Evolutionary conservation across 2,113 vertebrate species (phyloP), one percentile per base, ranked within the genome.

Genomic region (Oceanites oceanicus): DNA sequence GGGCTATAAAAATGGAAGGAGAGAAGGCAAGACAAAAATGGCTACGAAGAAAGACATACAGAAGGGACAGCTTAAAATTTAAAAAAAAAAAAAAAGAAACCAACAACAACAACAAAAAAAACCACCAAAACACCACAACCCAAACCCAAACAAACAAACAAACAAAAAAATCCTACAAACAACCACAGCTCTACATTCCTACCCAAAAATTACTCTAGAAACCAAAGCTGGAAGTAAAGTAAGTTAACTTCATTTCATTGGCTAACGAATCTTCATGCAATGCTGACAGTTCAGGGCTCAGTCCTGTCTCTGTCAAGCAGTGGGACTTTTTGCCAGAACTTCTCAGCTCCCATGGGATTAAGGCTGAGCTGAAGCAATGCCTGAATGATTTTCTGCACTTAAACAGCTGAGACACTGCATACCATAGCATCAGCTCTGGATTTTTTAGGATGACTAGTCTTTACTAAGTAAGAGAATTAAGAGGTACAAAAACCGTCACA

Each of bases 31-130:
- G 29, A 52, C 34, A 67, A 66, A 86, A 75, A 71, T 26, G 15
- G 13, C 7, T 59, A 62, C 45, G 23, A 22, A 84, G 25, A 55
- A 7, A 61, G 59, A 23, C 36, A 63, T 40, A 34, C 30, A 71
- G 21, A 88, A 88, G 1, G 5, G 27, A 56, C 1, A 0, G 0
- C 5, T 66, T 40, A 77, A 65, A 62, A 74, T 25, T 44, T 13
- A 23, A 9, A 3, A 44, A 14, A 6, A 36, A 9, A 55, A 12
- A 20, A 6, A 36, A 13, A 26, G 5, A 34, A 45, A 11, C 7
- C 38, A 38, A 38, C 38, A 38, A 38, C n/a, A 38, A 38, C 38
- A 38, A 38, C n/a, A 38, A 42, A 21, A 22, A 34, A 26, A 44
- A 9, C 4, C 14, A 44, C 42, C 13, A 44, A 44, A 55, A 17